phyloP scores from a whole-genome alignment of 2,113 vertebrate genomes.

The Dunckerocampus dactyliophorus region DNA sequence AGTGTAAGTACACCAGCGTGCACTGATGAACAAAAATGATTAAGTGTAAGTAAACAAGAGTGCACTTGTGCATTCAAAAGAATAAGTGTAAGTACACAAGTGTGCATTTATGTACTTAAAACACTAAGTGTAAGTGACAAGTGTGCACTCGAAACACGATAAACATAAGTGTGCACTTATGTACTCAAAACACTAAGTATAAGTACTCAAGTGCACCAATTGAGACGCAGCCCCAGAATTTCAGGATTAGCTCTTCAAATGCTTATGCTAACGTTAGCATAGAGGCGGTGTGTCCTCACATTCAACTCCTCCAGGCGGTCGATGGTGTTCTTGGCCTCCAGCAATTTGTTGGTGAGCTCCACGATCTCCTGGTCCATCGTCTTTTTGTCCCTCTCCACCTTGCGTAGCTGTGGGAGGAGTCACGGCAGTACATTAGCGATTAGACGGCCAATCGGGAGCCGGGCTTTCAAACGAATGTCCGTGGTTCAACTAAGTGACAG shows the following conservation, averaged over 20 bases:
- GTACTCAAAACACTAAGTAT: too few relatives aligned
- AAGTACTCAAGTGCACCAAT: too few relatives aligned
- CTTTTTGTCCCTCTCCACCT: slow-evolving; percentile 95
- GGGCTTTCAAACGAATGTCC: not conserved
- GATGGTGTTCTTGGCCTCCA: slow-evolving; percentile 93
- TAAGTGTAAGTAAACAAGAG: too few relatives aligned
- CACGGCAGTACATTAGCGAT: slow-evolving; percentile 7
- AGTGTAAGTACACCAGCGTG: too few relatives aligned
- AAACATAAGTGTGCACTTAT: too few relatives aligned
- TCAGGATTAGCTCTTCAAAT: not conserved
- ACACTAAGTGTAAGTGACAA: too few relatives aligned
- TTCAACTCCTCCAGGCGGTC: slow-evolving; percentile 96
- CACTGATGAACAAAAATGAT: too few relatives aligned
- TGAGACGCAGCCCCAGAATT: too few relatives aligned
- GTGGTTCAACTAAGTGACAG: not conserved
- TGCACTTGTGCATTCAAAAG: too few relatives aligned
- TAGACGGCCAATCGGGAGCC: slow-evolving; percentile 15
- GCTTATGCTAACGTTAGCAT: not conserved
- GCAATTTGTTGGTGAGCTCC: slow-evolving; percentile 93
- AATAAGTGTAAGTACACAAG: too few relatives aligned
- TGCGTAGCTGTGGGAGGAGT: slow-evolving; percentile 81
- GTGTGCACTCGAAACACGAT: too few relatives aligned
- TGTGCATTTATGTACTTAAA: too few relatives aligned
- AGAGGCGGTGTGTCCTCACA: slow-evolving; percentile 45
- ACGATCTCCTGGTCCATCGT: slow-evolving; percentile 97